phyloP scores from a whole-genome alignment of 2,113 vertebrate species.

The Phoenicopterus ruber region DNA sequence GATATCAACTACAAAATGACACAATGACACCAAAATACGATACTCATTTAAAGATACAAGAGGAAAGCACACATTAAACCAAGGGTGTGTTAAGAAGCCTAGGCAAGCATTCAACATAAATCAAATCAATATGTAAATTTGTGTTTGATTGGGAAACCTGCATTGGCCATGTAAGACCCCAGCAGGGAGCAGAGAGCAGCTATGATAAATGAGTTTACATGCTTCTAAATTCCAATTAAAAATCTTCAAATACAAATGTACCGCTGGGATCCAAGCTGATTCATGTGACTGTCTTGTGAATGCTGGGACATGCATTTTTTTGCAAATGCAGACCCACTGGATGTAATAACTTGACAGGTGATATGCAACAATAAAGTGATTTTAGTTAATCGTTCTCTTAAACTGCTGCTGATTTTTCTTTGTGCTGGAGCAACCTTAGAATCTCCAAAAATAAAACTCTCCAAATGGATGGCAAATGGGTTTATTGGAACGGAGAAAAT shows the following conservation, averaged over 20 bases:
- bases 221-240: constrained; percentile 18
- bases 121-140: constrained; percentile 35
- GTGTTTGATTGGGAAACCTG: background rate
- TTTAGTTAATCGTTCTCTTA: background rate
- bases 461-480: background rate
- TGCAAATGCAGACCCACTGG: background rate
- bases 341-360: background rate
- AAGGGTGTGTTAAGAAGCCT: background rate
- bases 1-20: background rate
- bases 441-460: background rate
- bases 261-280: background rate
- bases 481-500: background rate
- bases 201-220: background rate
- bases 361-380: background rate
- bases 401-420: background rate
- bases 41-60: background rate
- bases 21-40: too few relatives aligned
- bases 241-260: background rate
- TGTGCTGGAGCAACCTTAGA: background rate
- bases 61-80: background rate
- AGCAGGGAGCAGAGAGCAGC: constrained; percentile 19
- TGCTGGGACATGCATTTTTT: background rate
- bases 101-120: constrained; percentile 10
- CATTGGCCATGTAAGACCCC: constrained; percentile 14
- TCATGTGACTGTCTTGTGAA: background rate